A percentile compares a stretch with the other conserved stretches of the same genome.
Conservation (phyloP, 2,888 invertebrate genomes). For the Clitarchus hookeri region DNA sequence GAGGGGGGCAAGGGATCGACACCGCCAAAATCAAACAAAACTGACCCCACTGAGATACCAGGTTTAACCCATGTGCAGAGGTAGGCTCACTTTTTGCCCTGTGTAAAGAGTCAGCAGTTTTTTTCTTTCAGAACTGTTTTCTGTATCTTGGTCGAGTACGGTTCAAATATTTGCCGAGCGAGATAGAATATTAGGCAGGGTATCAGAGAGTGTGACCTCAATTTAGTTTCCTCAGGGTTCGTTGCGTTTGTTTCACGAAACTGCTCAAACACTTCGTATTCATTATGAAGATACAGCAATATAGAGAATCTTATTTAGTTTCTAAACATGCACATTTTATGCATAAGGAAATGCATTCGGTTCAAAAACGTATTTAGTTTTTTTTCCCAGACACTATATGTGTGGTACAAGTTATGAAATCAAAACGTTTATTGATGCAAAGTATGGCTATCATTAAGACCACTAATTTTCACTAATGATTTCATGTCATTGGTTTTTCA, state of each 20-base stretch:
- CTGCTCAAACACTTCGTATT: background rate
- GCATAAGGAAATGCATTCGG: too few species aligned
- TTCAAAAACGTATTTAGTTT: too few species aligned
- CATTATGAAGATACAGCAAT: too few species aligned
- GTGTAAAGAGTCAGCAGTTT: slow-evolving; percentile 22
- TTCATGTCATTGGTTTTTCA: too few species aligned
- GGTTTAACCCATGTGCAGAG: slow-evolving; percentile 9
- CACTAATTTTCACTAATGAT: too few species aligned
- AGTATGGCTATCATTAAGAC: too few species aligned
- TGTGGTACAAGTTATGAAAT: too few species aligned
- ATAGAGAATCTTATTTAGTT: too few species aligned
- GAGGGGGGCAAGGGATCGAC: background rate
- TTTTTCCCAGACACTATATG: too few species aligned
- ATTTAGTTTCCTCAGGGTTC: background rate
- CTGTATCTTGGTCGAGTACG: background rate
- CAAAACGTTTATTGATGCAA: too few species aligned
- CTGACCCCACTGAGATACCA: background rate
- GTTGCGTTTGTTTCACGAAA: background rate
- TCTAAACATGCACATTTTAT: too few species aligned
- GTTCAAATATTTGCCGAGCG: slow-evolving; percentile 20
- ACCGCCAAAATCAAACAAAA: slow-evolving; percentile 11
- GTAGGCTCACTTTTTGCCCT: slow-evolving; percentile 3
- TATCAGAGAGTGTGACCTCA: background rate
- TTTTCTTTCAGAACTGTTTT: background rate
- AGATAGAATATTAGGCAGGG: background rate